These are phyloP conservation scores for Helobdella robusta DNA, from an alignment of 2,888 invertebrate species.

Conservation along the genomic window DNA sequence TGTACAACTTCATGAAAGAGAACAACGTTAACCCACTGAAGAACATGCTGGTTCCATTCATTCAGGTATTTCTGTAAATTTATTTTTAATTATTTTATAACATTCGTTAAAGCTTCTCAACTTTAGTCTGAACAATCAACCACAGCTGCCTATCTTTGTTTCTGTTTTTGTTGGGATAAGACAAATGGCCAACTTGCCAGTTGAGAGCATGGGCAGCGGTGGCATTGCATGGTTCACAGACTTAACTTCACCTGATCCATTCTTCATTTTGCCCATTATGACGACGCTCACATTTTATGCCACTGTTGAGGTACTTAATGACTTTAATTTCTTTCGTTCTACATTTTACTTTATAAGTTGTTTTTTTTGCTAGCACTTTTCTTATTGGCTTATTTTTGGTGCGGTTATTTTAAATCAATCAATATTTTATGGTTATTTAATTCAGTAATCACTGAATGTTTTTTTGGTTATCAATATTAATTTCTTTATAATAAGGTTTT, in stretches of 20 bases:
- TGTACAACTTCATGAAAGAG: conserved; percentile 71
- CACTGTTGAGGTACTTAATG: conserved; percentile 68
- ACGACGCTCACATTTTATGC: conserved; percentile 71
- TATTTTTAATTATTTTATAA: background rate
- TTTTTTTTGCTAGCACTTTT: no score
- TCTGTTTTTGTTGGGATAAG: conserved; percentile 81
- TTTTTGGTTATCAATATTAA: no score
- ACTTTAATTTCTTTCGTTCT: no score
- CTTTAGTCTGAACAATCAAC: conserved; percentile 15
- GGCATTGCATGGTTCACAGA: conserved; percentile 87
- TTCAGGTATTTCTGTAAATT: conserved; percentile 42
- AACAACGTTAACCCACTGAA: conserved; percentile 71
- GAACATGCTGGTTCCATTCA: conserved; percentile 56
- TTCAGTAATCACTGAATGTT: no score
- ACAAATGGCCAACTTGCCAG: conserved; percentile 77
- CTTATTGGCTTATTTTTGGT: no score
- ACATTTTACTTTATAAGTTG: no score
- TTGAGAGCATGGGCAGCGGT: conserved; percentile 68
- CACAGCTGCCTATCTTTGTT: conserved; percentile 71
- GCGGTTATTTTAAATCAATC: no score
- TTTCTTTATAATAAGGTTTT: no score
- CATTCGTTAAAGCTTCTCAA: background rate
- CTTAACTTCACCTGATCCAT: conserved; percentile 80
- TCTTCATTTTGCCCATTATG: conserved; percentile 71
- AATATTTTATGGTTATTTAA: no score